Evolutionary conservation across 1,140 invertebrate genomes (phyloP).

Genomic region (Drosophila quadrilineata): DNA sequence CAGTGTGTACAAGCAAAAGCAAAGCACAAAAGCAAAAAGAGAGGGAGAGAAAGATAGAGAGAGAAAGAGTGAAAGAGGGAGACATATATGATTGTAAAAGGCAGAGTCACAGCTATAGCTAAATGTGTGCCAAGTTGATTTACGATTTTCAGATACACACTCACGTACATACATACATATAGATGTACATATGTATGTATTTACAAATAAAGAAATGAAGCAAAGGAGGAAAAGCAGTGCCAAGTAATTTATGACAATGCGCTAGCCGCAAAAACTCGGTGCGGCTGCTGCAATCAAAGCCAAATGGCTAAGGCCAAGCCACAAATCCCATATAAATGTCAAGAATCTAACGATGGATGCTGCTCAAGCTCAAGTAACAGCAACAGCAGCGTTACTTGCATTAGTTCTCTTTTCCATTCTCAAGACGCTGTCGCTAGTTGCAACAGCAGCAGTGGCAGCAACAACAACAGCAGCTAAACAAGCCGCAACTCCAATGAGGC

Average conservation of each 20-base stretch:
- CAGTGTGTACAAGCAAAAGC: too few relatives aligned
- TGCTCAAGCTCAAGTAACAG: constrained; percentile 41
- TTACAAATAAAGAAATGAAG: constrained; percentile 1
- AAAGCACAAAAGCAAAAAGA: too few relatives aligned
- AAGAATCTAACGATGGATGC: constrained; percentile 69
- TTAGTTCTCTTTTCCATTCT: constrained; percentile 35
- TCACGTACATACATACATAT: constrained; percentile 6
- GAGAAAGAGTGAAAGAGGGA: not conserved
- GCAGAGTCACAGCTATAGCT: constrained; percentile 26
- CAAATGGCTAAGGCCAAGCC: constrained; percentile 63
- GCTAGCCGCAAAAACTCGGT: constrained; percentile 71
- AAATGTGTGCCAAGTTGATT: constrained; percentile 58
- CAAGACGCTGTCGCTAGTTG: constrained; percentile 19
- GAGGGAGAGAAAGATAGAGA: too few relatives aligned
- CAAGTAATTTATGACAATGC: constrained; percentile 75
- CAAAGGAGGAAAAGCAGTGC: constrained; percentile 33
- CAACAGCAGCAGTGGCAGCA: not conserved
- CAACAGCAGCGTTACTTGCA: constrained; percentile 53
- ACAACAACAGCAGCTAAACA: too few relatives aligned
- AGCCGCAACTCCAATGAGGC: constrained; percentile 53
- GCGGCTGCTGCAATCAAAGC: constrained; percentile 73
- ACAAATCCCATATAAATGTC: constrained; percentile 76
- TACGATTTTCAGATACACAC: constrained; percentile 70
- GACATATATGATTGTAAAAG: too few relatives aligned
- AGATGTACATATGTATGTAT: not conserved